These are phyloP conservation scores for Euglossa dilemma DNA, from an alignment of 1,140 invertebrate genomes.

Conservation along the genomic window DNA sequence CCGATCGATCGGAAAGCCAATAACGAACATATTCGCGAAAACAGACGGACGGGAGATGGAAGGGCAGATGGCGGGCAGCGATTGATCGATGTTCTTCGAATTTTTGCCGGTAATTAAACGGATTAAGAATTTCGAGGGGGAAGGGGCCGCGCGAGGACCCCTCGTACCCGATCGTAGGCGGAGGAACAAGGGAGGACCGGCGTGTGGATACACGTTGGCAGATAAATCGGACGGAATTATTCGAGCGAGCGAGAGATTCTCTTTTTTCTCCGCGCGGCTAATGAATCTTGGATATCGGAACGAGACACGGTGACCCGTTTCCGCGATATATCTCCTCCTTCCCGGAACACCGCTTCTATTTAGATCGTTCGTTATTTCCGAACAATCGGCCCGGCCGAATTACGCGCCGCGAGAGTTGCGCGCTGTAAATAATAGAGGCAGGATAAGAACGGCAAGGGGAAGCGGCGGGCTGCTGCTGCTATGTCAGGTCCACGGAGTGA, in stretches of 20 bases:
- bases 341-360: no score
- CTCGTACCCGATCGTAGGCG: not conserved
- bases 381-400: not conserved
- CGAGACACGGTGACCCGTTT: constrained; percentile 10
- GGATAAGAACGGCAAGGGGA: not conserved
- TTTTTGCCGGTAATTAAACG: not conserved
- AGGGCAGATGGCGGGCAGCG: not conserved
- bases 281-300: constrained; percentile 20
- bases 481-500: constrained; percentile 80
- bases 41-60: not conserved
- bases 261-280: not conserved
- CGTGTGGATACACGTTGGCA: not conserved
- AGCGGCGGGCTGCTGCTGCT: constrained; percentile 68
- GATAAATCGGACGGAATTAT: constrained; percentile 3
- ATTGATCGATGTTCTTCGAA: constrained; percentile 7
- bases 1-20: constrained; percentile 22
- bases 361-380: not conserved
- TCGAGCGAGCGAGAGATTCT: constrained; percentile 12
- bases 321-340: not conserved
- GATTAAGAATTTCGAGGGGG: not conserved
- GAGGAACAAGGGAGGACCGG: not conserved
- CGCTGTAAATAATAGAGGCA: not conserved
- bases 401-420: not conserved
- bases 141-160: no score
- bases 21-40: constrained; percentile 29